Conservation (phyloP, 1,140 invertebrate species). For the Eumaeus atala region DNA sequence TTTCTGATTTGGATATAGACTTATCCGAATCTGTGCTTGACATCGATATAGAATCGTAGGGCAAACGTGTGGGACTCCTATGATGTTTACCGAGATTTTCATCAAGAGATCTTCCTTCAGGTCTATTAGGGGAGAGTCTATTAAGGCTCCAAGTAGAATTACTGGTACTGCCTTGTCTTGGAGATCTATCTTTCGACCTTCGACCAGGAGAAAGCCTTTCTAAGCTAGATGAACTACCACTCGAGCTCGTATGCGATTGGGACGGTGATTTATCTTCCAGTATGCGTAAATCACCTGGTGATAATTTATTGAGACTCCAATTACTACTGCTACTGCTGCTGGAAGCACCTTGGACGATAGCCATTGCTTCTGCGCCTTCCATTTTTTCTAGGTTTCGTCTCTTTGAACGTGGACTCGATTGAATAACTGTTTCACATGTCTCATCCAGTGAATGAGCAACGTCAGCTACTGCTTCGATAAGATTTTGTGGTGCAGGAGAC, state of each 20-base stretch:
- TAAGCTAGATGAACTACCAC: slow-evolving; percentile 70
- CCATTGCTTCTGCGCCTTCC: slow-evolving; percentile 66
- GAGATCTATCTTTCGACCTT: slow-evolving; percentile 70
- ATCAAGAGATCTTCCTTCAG: slow-evolving; percentile 67
- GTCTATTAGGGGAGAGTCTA: slow-evolving; percentile 65
- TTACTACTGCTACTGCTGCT: slow-evolving; percentile 71
- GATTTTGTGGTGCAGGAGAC: slow-evolving; percentile 39
- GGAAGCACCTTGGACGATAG: slow-evolving; percentile 66
- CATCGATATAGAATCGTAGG: slow-evolving; percentile 70
- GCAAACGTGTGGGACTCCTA: slow-evolving; percentile 64
- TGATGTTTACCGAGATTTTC: slow-evolving; percentile 64
- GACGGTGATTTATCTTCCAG: slow-evolving; percentile 73
- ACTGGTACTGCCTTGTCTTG: slow-evolving; percentile 69
- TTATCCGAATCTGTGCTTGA: slow-evolving; percentile 72
- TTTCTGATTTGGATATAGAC: slow-evolving; percentile 71
- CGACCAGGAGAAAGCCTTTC: slow-evolving; percentile 68
- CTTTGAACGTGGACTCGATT: slow-evolving; percentile 74
- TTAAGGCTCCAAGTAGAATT: slow-evolving; percentile 73
- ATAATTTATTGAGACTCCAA: slow-evolving; percentile 72
- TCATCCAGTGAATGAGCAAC: slow-evolving; percentile 80
- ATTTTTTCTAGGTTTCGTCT: slow-evolving; percentile 67
- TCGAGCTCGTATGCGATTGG: slow-evolving; percentile 70
- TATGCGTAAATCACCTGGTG: slow-evolving; percentile 72
- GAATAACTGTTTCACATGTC: slow-evolving; percentile 78
- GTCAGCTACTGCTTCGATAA: slow-evolving; percentile 79